Evolutionary conservation across 2,888 invertebrate genomes (phyloP).

Genomic region (Scrobipalpa atriplicella): DNA sequence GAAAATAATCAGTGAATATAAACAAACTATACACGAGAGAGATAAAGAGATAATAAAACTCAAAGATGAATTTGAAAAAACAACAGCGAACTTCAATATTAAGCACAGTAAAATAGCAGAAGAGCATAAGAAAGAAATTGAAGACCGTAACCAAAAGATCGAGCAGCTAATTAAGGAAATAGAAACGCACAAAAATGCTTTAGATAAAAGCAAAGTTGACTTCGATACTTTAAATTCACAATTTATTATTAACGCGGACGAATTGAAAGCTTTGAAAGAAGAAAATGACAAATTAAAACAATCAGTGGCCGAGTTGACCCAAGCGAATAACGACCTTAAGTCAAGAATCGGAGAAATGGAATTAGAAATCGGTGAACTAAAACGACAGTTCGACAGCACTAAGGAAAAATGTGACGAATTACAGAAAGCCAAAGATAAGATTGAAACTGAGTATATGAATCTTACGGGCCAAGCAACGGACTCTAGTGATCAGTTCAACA

Average conservation of each 20-base stretch:
- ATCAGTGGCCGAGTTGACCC: slow-evolving; percentile 68
- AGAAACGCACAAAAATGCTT: slow-evolving; percentile 68
- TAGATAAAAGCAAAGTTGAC: slow-evolving; percentile 76
- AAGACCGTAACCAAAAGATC: slow-evolving; percentile 76
- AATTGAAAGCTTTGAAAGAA: slow-evolving; percentile 68
- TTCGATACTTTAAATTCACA: slow-evolving; percentile 74
- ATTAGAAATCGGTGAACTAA: slow-evolving; percentile 81
- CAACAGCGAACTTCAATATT: slow-evolving; percentile 75
- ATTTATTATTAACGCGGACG: slow-evolving; percentile 69
- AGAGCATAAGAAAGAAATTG: slow-evolving; percentile 78
- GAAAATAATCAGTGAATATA: slow-evolving; percentile 72
- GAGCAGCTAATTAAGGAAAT: slow-evolving; percentile 76
- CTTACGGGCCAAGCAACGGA: slow-evolving; percentile 83
- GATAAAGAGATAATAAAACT: slow-evolving; percentile 80
- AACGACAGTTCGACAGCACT: slow-evolving; percentile 79
- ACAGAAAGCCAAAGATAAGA: slow-evolving; percentile 80
- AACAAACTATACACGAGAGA: slow-evolving; percentile 78
- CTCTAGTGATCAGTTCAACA: slow-evolving; percentile 82
- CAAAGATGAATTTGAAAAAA: slow-evolving; percentile 74
- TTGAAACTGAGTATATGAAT: slow-evolving; percentile 83
- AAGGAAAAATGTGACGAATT: slow-evolving; percentile 83
- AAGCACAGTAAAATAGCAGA: slow-evolving; percentile 77
- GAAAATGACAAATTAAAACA: slow-evolving; percentile 71
- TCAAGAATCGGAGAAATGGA: slow-evolving; percentile 74
- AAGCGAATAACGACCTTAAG: slow-evolving; percentile 64